These are phyloP conservation scores for Phenacoccus solenopsis DNA, from an alignment of 1,140 invertebrate species.

Conservation along the genomic window DNA sequence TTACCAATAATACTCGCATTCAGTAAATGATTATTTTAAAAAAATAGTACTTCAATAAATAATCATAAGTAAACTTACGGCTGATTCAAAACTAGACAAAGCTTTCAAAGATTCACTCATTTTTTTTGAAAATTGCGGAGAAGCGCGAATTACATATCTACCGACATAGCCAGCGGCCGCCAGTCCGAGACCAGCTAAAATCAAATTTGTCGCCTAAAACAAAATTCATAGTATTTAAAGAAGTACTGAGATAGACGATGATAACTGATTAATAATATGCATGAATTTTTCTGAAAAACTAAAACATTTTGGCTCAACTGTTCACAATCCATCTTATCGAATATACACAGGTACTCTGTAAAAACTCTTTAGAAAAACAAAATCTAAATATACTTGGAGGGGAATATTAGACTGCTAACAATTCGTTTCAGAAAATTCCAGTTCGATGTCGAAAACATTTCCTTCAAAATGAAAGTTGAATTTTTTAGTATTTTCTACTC, in stretches of 20 bases:
- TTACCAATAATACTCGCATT: not conserved
- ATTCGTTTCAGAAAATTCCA: too few species aligned
- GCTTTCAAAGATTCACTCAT: conserved; percentile 65
- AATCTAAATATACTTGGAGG: too few species aligned
- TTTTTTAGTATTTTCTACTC: too few species aligned
- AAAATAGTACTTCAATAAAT: not conserved
- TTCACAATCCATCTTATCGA: not conserved
- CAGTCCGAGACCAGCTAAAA: conserved; percentile 68
- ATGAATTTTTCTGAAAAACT: not conserved
- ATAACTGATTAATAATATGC: not conserved
- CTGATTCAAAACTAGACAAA: conserved; percentile 62
- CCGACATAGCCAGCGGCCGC: conserved; percentile 76
- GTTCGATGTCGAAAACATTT: too few species aligned
- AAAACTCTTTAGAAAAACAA: too few species aligned
- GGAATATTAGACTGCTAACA: too few species aligned
- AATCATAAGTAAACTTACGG: conserved; percentile 30
- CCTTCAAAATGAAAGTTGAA: too few species aligned
- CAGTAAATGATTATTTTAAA: not conserved
- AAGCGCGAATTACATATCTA: conserved; percentile 55
- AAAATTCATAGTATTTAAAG: not conserved
- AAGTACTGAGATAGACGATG: not conserved
- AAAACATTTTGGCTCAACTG: too few species aligned
- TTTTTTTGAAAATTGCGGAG: conserved; percentile 59
- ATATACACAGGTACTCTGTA: too few species aligned
- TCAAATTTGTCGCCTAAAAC: conserved; percentile 49